Conservation (phyloP, 2,797 vertebrate species). For the Sus cebifrons region DNA sequence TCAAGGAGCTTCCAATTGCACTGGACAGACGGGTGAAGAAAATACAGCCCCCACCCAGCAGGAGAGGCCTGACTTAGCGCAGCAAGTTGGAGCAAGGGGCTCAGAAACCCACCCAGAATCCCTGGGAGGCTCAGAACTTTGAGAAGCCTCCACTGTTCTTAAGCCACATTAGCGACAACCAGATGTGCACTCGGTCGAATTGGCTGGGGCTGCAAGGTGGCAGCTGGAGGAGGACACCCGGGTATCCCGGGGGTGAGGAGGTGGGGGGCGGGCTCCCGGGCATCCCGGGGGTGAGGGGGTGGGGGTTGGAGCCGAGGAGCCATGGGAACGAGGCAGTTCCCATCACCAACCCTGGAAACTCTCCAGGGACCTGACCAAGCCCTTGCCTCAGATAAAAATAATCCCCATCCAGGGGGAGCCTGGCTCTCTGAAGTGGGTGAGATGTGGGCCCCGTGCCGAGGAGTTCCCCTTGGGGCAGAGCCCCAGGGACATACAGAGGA, state of each 20-base stretch:
- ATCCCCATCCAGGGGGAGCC: neutral
- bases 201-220: neutral
- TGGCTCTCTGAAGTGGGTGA: fast-evolving
- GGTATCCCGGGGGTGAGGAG: neutral
- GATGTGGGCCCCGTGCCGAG: neutral
- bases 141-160: neutral
- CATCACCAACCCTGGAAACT: constrained; percentile 29
- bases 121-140: too few relatives aligned
- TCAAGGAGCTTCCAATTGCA: neutral
- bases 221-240: neutral
- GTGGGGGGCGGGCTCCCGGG: neutral
- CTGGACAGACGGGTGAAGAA: fast-evolving
- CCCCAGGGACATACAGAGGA: fast-evolving
- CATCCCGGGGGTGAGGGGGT: neutral
- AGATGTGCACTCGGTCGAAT: fast-evolving
- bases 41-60: fast-evolving
- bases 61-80: neutral
- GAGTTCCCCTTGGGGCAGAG: neutral
- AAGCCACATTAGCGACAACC: neutral
- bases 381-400: constrained; percentile 6
- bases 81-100: neutral
- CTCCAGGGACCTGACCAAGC: constrained; percentile 48
- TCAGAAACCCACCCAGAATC: neutral
- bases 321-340: neutral
- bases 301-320: fast-evolving